Evolutionary conservation across 53 echinoderm and acorn worm species (phyloP).

Genomic region (Apostichopus leukothele): DNA sequence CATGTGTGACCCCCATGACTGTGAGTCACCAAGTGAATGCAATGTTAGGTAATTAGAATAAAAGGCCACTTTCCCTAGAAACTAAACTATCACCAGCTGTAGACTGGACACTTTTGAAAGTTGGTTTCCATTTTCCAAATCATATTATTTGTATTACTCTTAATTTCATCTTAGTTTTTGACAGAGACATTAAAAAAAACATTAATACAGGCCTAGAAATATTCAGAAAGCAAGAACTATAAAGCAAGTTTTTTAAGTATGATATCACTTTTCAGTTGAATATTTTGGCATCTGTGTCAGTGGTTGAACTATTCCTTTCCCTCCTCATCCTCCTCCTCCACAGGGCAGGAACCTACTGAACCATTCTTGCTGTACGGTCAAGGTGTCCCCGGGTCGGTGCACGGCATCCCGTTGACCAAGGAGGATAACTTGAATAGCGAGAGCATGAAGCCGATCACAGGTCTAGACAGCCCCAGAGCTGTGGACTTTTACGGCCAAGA

Average conservation of each 20-base stretch:
- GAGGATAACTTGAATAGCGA: constrained; percentile 50
- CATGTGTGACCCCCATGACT: too few species aligned
- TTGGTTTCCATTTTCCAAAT: too few species aligned
- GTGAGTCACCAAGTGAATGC: too few species aligned
- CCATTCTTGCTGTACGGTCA: constrained; percentile 86
- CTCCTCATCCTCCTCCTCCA: neutral
- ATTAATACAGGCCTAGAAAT: too few species aligned
- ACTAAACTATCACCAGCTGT: too few species aligned
- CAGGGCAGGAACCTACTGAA: constrained; percentile 60
- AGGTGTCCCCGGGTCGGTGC: constrained; percentile 84
- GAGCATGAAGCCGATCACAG: constrained; percentile 74
- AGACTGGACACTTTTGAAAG: neutral
- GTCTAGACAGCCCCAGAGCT: constrained; percentile 83
- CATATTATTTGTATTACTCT: too few species aligned
- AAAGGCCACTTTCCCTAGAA: too few species aligned
- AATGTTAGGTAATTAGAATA: too few species aligned
- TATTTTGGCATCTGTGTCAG: too few species aligned
- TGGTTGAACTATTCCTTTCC: too few species aligned
- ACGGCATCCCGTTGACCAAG: constrained; percentile 69
- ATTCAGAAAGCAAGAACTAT: neutral
- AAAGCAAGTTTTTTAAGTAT: neutral
- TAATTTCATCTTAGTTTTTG: too few species aligned
- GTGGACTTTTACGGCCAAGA: constrained; percentile 79
- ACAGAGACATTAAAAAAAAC: too few species aligned
- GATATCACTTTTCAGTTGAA: neutral